Percentiles rank a stretch among this genome's conserved stretches.
These are phyloP conservation scores for Heliconius hewitsoni DNA, from an alignment of 1,140 invertebrate species.

Conservation along the genomic window DNA sequence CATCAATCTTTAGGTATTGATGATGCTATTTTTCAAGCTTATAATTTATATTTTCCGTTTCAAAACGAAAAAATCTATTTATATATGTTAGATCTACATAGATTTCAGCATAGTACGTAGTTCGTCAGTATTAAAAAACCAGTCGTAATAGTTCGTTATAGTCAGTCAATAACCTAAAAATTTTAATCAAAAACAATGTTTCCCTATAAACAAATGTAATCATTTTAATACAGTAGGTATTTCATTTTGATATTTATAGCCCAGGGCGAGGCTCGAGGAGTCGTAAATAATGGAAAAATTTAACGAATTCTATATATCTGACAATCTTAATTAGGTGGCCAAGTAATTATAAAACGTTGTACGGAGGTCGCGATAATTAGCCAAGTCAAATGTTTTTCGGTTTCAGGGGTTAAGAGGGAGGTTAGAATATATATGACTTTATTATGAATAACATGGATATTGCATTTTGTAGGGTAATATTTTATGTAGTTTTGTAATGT, in stretches of 20 bases:
- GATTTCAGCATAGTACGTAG: too few relatives aligned
- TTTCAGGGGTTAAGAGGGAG: neutral
- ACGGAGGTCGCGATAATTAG: slow-evolving; percentile 33
- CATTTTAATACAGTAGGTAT: neutral
- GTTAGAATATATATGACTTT: slow-evolving; percentile 6
- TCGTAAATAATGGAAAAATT: slow-evolving; percentile 22
- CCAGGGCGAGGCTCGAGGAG: slow-evolving; percentile 44
- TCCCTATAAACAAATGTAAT: neutral
- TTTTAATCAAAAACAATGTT: neutral
- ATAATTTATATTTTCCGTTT: too few relatives aligned
- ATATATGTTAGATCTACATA: too few relatives aligned
- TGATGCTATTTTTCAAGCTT: too few relatives aligned
- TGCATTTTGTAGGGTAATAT: slow-evolving; percentile 4
- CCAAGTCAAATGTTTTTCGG: neutral
- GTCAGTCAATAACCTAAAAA: neutral
- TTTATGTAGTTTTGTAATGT: neutral
- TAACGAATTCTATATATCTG: slow-evolving; percentile 11
- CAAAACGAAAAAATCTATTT: too few relatives aligned
- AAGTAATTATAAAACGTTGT: slow-evolving; percentile 28
- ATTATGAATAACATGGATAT: neutral
- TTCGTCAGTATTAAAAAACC: too few relatives aligned
- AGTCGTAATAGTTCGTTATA: too few relatives aligned
- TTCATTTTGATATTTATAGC: slow-evolving; percentile 19
- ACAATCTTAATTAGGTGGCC: slow-evolving; percentile 30
- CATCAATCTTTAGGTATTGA: too few relatives aligned